A percentile compares a stretch with the other conserved stretches of the same genome.
phyloP scores from a whole-genome alignment of 2,797 vertebrate genomes.

The Thalassophryne amazonica region DNA sequence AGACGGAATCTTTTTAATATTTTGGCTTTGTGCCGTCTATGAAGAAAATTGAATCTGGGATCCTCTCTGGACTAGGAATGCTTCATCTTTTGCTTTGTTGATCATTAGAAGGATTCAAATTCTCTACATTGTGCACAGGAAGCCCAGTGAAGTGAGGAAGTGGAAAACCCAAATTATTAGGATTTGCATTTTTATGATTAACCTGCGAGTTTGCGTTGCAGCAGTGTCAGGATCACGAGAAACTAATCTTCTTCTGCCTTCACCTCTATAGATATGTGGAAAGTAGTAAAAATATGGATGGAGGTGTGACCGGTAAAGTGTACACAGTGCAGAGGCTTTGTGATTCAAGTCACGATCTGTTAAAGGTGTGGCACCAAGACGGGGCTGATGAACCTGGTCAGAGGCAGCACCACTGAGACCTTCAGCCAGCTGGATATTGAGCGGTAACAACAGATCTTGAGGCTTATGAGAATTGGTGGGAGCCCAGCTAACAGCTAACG shows the following conservation, averaged over 20 bases:
- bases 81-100: neutral
- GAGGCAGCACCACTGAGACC: neutral
- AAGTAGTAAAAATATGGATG: slow-evolving; percentile 16
- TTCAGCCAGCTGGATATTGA: neutral
- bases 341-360: neutral
- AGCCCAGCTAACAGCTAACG: too few relatives aligned
- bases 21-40: too few relatives aligned
- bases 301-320: neutral
- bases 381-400: neutral
- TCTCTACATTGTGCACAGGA: neutral
- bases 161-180: rapidly evolving
- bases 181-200: neutral
- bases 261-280: neutral
- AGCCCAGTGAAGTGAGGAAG: neutral
- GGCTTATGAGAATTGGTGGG: neutral
- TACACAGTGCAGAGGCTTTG: neutral
- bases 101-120: neutral
- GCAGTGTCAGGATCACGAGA: neutral
- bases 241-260: neutral
- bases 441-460: neutral
- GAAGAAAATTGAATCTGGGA: neutral
- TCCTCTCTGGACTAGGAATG: neutral
- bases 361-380: neutral
- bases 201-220: neutral
- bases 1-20: too few relatives aligned